A percentile compares a stretch with the other conserved stretches of the same genome.
Conservation (phyloP, 2,113 vertebrate genomes). For the Phainopepla nitens region DNA sequence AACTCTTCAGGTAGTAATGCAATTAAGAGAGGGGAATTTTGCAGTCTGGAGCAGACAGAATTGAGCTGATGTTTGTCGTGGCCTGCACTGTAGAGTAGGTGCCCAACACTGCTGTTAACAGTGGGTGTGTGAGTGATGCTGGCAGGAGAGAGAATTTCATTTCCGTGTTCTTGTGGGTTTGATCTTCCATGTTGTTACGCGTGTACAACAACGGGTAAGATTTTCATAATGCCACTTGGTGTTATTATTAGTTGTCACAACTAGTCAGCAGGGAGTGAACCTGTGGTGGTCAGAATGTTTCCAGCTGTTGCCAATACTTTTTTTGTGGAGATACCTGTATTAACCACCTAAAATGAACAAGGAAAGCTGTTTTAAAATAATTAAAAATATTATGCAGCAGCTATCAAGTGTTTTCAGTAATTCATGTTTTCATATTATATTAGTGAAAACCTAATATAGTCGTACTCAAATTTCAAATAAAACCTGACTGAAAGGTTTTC, state of each 20-base stretch:
- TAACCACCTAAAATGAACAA: neutral
- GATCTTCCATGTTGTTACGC: neutral
- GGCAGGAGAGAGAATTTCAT: neutral
- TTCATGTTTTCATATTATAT: neutral
- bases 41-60: neutral
- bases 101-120: neutral
- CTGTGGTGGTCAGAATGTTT: neutral
- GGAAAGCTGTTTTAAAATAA: neutral
- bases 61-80: neutral
- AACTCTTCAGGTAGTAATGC: neutral
- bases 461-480: neutral
- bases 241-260: neutral
- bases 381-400: neutral
- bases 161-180: neutral
- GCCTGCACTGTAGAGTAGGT: neutral
- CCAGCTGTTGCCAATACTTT: neutral
- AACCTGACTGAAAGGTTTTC: neutral
- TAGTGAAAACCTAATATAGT: neutral
- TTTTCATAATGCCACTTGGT: neutral
- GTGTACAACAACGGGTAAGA: neutral
- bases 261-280: neutral
- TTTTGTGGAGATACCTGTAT: neutral
- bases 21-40: neutral
- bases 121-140: neutral
- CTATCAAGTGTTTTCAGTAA: neutral